Evolutionary conservation across 2,113 vertebrate genomes (phyloP).

Genomic region (Colossoma macropomum): DNA sequence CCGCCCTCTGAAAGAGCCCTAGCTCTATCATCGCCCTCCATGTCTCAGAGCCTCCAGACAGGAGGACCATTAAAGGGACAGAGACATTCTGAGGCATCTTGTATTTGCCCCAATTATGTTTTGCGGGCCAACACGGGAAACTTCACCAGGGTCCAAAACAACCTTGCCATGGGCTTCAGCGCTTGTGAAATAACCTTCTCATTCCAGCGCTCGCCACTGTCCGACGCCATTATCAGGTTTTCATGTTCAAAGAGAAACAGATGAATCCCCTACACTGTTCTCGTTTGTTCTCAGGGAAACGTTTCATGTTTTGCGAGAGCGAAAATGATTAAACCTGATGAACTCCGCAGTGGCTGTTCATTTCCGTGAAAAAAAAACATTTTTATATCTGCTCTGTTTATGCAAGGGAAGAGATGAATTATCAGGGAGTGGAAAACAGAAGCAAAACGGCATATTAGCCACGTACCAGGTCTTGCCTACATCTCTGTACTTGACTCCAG

Average conservation of each 20-base stretch:
- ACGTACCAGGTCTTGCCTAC: background rate
- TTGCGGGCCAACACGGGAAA: conserved; percentile 31
- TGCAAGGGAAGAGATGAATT: conserved; percentile 11
- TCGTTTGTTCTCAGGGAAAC: background rate
- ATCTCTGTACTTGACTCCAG: background rate
- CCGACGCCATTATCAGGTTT: background rate
- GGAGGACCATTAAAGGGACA: conserved; percentile 32
- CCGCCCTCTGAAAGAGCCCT: conserved; percentile 44
- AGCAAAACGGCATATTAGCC: conserved; percentile 1
- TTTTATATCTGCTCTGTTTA: background rate
- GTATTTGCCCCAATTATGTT: conserved; percentile 35
- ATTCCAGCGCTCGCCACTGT: background rate
- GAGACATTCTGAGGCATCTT: conserved; percentile 44
- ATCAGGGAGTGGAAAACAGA: background rate
- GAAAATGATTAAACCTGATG: background rate
- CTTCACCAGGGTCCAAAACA: conserved; percentile 22
- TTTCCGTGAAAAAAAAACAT: conserved; percentile 10
- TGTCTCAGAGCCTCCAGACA: conserved; percentile 43
- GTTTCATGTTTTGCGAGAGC: background rate
- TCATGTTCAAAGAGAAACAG: background rate
- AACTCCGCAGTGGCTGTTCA: background rate
- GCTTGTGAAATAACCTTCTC: conserved; percentile 45
- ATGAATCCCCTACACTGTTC: background rate
- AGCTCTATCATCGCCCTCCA: conserved; percentile 47
- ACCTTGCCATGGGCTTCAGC: conserved; percentile 55